A percentile compares a stretch with the other conserved stretches of the same genome.
Conservation (phyloP, 2,888 invertebrate species). For the Tigriopus californicus region DNA sequence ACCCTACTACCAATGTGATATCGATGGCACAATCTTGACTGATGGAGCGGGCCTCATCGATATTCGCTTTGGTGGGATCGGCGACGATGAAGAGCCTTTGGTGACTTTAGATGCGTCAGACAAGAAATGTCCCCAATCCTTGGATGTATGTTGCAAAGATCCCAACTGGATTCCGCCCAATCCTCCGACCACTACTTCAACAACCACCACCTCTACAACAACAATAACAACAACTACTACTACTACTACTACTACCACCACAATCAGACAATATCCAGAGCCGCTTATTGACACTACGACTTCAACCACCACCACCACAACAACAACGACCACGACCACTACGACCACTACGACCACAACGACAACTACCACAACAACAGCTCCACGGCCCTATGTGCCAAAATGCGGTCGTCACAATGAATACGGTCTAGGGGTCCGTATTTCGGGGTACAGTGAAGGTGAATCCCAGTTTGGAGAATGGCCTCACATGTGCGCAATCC, state of each 20-base stretch:
- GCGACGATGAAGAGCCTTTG: background rate
- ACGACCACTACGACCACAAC: no score
- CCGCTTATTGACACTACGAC: no score
- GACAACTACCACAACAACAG: no score
- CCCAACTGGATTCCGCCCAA: no score
- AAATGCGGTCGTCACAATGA: constrained; percentile 49
- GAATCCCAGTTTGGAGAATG: constrained; percentile 30
- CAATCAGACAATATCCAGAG: no score
- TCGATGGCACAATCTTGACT: constrained; percentile 39
- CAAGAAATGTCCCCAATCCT: constrained; percentile 42
- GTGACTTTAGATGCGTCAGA: background rate
- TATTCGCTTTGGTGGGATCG: constrained; percentile 34
- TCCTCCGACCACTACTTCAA: no score
- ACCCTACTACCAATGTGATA: constrained; percentile 50
- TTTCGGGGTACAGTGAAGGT: constrained; percentile 38
- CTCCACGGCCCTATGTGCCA: constrained; percentile 16
- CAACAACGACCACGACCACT: no score
- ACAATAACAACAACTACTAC: no score
- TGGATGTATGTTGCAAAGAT: constrained; percentile 51
- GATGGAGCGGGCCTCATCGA: constrained; percentile 56
- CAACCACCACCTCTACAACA: no score
- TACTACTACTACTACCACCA: no score
- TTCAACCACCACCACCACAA: no score
- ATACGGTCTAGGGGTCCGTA: constrained; percentile 50
- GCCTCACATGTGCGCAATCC: constrained; percentile 33